Evolutionary conservation across 2,888 invertebrate species (phyloP), one percentile per base, ranked within the genome.

Genomic region (Sussaba pulchella): DNA sequence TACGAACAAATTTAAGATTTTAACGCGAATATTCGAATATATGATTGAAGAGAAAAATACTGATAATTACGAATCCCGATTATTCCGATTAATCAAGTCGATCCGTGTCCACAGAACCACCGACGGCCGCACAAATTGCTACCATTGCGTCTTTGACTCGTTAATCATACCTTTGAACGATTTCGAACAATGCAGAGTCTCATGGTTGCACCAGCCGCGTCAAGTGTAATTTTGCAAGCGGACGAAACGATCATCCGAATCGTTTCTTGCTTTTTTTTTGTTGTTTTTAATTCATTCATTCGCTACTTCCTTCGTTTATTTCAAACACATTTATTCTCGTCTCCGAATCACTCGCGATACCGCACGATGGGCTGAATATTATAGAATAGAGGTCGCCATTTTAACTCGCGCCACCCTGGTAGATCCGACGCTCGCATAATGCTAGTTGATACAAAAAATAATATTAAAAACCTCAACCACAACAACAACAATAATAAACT

Each of bases 401-500:
- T 57, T 43, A 66, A 63, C 57, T 71, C 75, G 69, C 82, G 73
- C 73, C 57, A 43, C 75, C 57, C 72, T 64, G n/a, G 71, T 81
- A 82, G 78, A 83, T 79, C 78, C 84, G 75, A 82, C 78, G 76
- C 78, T 84, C 84, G 82, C 84, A 78, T 83, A 78, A 78, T 81
- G 81, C 78, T 82, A 74, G 74, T 74, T 73, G 6, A 31, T 6
- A 66, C 77, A 73, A 69, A 77, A 69, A 64, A 79, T 70, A 79
- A 83, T 82, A 87, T 84, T 83, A 76, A 74, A 81, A 78, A 78
- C 50, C 4, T 31, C 31, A 31, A 31, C 31, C 2, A 31, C 31
- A 31, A 31, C 31, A 31, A 31, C 85, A 87, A 88, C 87, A 86
- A 87, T 88, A 88, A 89, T 88, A 89, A 88, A 88, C 88, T 91